Conservation (phyloP, 1,140 invertebrate genomes). For the Telenomus remus region DNA sequence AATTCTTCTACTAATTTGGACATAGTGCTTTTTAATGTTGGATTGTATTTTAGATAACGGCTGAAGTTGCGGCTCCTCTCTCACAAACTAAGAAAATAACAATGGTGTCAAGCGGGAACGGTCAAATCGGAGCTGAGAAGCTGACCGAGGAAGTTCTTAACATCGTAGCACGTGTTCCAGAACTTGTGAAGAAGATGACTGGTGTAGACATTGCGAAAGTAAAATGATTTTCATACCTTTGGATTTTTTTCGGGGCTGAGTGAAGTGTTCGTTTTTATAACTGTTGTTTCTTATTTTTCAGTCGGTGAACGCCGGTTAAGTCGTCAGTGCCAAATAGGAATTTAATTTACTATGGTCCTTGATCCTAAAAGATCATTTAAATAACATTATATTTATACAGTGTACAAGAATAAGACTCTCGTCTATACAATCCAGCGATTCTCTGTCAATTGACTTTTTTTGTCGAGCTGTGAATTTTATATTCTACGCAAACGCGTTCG, state of each 20-base stretch:
- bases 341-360: constrained; percentile 15
- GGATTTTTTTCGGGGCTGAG: too few relatives aligned
- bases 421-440: constrained; percentile 23
- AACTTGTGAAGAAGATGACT: constrained; percentile 91
- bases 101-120: constrained; percentile 95
- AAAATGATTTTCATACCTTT: constrained; percentile 34
- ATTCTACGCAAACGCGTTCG: too few relatives aligned
- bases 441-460: constrained; percentile 10
- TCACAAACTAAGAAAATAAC: constrained; percentile 95
- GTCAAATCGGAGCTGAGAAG: constrained; percentile 93
- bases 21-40: background rate
- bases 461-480: background rate
- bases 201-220: constrained; percentile 94
- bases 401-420: constrained; percentile 18
- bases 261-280: background rate
- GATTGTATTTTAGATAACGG: constrained; percentile 83
- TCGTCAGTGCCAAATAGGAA: constrained; percentile 44
- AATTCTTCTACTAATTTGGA: too few relatives aligned
- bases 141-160: constrained; percentile 94
- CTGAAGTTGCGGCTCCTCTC: constrained; percentile 95
- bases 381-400: constrained; percentile 43
- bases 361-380: constrained; percentile 32
- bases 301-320: constrained; percentile 73
- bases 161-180: constrained; percentile 93
- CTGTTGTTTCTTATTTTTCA: constrained; percentile 58